A percentile compares a stretch with the other conserved stretches of the same genome.
phyloP scores from a whole-genome alignment of 2,797 vertebrate species.

The Margarornis squamiger region DNA sequence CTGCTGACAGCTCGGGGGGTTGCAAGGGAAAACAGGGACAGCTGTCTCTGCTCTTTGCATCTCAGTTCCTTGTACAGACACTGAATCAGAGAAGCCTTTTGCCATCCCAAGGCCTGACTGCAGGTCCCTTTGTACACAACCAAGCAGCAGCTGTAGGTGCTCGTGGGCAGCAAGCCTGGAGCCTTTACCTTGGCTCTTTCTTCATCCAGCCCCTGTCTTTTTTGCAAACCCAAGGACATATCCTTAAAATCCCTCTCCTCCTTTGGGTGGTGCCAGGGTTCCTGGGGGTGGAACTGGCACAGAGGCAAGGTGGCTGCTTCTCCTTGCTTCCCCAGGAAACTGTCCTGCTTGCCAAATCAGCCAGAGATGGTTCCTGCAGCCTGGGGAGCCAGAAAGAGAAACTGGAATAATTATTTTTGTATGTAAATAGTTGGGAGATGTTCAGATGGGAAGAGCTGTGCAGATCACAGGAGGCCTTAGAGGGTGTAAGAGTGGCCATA shows the following conservation, averaged over 20 bases:
- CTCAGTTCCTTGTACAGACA: background rate
- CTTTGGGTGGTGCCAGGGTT: background rate
- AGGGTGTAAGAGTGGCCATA: accelerated
- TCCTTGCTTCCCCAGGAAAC: background rate
- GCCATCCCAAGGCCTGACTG: accelerated
- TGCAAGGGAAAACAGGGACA: background rate
- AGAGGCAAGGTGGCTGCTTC: background rate
- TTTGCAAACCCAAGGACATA: background rate
- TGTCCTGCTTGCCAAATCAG: constrained; percentile 8
- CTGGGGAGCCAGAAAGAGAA: background rate
- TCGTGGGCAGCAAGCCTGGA: background rate
- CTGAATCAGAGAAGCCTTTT: background rate
- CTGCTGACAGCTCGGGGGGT: background rate
- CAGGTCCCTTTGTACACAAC: accelerated
- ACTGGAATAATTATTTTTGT: background rate
- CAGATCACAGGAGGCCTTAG: background rate
- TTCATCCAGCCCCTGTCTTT: accelerated
- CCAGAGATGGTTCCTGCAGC: background rate
- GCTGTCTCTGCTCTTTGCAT: background rate
- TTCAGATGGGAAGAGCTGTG: background rate
- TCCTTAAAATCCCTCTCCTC: constrained; percentile 5
- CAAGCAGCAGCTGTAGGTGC: background rate
- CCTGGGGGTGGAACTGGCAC: constrained; percentile 26
- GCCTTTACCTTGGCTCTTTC: background rate
- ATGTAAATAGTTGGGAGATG: background rate